Evolutionary conservation across 2,113 vertebrate species (phyloP), one percentile per base, ranked within the genome.

Genomic region (Colaptes auratus): DNA sequence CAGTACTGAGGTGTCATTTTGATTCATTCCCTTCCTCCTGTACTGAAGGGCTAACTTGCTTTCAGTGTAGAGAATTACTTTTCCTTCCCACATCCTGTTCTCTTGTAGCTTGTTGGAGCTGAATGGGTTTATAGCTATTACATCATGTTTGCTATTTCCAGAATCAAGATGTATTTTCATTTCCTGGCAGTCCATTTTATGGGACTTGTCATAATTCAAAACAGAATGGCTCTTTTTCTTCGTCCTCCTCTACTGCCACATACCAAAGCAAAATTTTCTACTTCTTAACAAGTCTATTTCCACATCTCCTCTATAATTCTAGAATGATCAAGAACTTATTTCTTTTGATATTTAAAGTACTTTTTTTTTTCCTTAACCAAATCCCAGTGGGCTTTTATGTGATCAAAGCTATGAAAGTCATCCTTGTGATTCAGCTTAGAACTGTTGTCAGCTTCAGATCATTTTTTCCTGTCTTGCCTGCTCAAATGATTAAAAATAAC

Each of bases 151-250:
- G 7, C 6, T 73, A 12, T 91, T 92, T 87, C 67, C 53, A 82
- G 74, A 82, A 71, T 7, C 4, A n/a, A 94, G 39, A 79, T 16
- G 3, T 17, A 2, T 61, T 92, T 92, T 92, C 14, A 56, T 85
- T 94, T 96, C 74, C 92, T 91, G n/a, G 59, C 18, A 94, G 55
- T 5, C 1, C 28, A 55, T 80, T 89, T 90, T 46, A 78, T 56
- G 21, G 16, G 24, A 89, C 84, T 79, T 77, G 35, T 75, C 35
- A 8, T 79, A 50, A 73, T 63, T 91, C 15, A 80, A 76, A 78
- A 79, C 15, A 2, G 63, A 79, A 79, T 61, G 3, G 5, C 55
- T 56, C 6, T 23, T 39, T 87, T 81, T 86, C 10, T 80, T 75
- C 23, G 17, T 67, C 17, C 85, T 87, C 52, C 36, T 93, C 13